A percentile compares a stretch with the other conserved stretches of the same genome.
Conservation (phyloP, 2,888 invertebrate genomes). For the Eupelmus urozonus region DNA sequence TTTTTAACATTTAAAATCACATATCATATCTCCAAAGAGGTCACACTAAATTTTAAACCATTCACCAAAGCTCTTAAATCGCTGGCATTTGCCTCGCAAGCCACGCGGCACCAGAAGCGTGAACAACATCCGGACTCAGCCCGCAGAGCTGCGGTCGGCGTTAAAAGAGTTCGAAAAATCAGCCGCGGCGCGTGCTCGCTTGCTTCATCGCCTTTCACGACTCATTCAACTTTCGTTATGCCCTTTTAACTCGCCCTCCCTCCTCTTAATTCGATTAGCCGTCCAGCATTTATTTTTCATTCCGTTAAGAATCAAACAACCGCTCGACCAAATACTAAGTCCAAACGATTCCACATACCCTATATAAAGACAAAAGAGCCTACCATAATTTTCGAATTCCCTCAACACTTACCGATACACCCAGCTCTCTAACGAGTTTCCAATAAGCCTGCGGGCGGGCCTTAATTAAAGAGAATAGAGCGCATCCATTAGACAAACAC, state of each 20-base stretch:
- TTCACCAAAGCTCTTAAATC: background rate
- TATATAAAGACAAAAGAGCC: background rate
- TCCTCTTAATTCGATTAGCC: slow-evolving; percentile 27
- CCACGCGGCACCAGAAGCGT: background rate
- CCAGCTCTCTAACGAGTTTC: slow-evolving; percentile 25
- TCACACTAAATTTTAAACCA: too few species aligned
- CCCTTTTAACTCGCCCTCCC: slow-evolving; percentile 59
- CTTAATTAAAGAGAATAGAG: slow-evolving; percentile 42
- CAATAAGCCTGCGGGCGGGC: slow-evolving; percentile 12
- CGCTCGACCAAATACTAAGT: background rate
- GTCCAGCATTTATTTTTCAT: slow-evolving; percentile 3
- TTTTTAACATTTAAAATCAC: too few species aligned
- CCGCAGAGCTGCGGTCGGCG: slow-evolving; percentile 19
- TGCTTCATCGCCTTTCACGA: slow-evolving; percentile 33
- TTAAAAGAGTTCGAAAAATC: slow-evolving; percentile 32
- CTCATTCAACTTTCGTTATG: slow-evolving; percentile 35
- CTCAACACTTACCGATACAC: background rate
- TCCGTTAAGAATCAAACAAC: background rate
- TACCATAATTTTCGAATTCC: slow-evolving; percentile 25
- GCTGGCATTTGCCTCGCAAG: background rate
- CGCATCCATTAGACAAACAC: slow-evolving; percentile 25
- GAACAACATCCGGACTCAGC: slow-evolving; percentile 1
- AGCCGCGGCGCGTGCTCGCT: too few species aligned
- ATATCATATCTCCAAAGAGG: too few species aligned
- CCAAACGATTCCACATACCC: background rate